Percentiles rank a stretch among this genome's conserved stretches.
Evolutionary conservation across 2,797 vertebrate species (phyloP).

Genomic region (Tarsius wallacei): DNA sequence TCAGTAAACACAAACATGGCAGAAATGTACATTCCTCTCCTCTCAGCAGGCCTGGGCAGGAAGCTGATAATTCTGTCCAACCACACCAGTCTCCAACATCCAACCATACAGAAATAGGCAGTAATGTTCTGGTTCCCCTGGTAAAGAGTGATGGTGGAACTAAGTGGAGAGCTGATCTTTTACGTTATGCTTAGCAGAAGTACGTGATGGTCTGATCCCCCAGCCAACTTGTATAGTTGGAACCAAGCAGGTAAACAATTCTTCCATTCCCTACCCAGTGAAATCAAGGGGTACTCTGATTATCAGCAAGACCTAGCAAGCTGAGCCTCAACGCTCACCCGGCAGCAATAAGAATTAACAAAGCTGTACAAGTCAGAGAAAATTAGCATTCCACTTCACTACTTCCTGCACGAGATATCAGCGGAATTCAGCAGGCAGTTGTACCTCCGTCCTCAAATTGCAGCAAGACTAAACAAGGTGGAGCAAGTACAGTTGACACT

Average conservation of each 20-base stretch:
- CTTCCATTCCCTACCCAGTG: background rate
- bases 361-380: background rate
- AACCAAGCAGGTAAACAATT: background rate
- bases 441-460: background rate
- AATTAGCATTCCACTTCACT: background rate
- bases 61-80: background rate
- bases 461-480: background rate
- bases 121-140: background rate
- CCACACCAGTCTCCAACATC: background rate
- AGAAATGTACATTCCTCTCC: background rate
- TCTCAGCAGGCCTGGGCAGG: background rate
- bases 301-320: background rate
- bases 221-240: background rate
- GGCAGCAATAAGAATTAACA: background rate
- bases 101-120: background rate
- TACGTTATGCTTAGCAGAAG: background rate
- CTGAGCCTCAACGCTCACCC: background rate
- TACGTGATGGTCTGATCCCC: background rate
- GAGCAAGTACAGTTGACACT: background rate
- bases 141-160: background rate
- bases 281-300: background rate
- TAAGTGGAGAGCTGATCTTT: background rate
- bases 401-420: background rate
- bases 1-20: background rate
- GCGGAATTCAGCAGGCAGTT: background rate